These are phyloP conservation scores for Stylophora pistillata DNA, from an alignment of 64 coral and sea anemone genomes.

Conservation along the genomic window DNA sequence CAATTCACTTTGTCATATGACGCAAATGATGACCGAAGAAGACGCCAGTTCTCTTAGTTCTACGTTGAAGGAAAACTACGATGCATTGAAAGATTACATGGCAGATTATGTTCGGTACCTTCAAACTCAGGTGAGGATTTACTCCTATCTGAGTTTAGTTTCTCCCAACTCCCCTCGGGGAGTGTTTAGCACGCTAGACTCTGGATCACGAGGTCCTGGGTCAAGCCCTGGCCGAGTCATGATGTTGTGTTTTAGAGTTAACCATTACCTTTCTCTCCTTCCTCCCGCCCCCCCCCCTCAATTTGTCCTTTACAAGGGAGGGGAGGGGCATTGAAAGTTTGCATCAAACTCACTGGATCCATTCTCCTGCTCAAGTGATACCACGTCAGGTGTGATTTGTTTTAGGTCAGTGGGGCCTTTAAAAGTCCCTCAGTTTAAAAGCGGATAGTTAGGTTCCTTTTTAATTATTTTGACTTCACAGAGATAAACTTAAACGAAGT, in stretches of 20 bases:
- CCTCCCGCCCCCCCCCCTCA: neutral
- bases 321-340: neutral
- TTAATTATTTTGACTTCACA: no score
- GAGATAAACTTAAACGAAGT: no score
- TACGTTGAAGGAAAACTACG: slow-evolving; percentile 7
- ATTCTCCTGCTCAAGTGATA: neutral
- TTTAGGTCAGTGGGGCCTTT: no score
- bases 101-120: neutral
- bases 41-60: neutral
- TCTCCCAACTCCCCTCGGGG: no score
- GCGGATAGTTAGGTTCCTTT: no score
- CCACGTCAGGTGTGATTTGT: no score
- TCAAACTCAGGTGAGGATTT: neutral
- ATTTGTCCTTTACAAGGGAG: neutral
- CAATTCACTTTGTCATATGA: slow-evolving; percentile 38
- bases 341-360: neutral
- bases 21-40: slow-evolving; percentile 9
- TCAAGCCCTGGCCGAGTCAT: no score
- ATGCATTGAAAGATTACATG: slow-evolving; percentile 18
- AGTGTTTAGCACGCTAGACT: no score
- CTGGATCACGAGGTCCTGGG: no score
- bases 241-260: no score
- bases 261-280: neutral
- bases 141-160: neutral
- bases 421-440: no score